Evolutionary conservation across 1,140 invertebrate species (phyloP), one percentile per base, ranked within the genome.

Genomic region (Lucilia sericata): DNA sequence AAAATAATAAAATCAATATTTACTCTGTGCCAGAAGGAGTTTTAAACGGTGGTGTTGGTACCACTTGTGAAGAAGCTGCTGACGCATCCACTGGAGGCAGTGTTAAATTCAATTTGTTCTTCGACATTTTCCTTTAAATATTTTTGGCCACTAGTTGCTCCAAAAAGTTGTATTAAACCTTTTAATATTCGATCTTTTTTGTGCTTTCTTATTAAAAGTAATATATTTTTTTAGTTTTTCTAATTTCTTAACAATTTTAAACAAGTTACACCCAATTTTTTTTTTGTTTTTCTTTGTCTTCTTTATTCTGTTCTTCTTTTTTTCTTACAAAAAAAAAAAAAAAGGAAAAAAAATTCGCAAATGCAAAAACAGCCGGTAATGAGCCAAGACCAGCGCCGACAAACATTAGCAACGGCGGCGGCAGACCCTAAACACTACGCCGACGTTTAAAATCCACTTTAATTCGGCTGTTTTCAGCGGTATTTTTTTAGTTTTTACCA

Each of bases 41-140:
- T 89, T 94, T 94, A 55, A 93, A 92, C 84, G 93, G 93, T 83
- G 94, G 92, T 21, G 94, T 93, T 91, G 94, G 94, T 87, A 94
- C 94, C 85, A 95, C 94, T 83, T 95, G 94, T 84, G 88, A 85
- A 74, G 95, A 94, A 42, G 87, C 89, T 85, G 88, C 89, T 86
- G 94, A 93, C 87, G 95, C 94, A 90, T 97, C 96, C 86, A 97
- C 95, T 88, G 96, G 96, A 87, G 97, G 97, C 88, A 98, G 93
- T 87, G 96, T 98, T 91, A 98, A 92, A 90, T 98, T 98, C 88
- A 98, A 93, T 92, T 98, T 98, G 92, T 98, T 98, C 92, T 98
- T 98, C 87, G 96, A 97, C 96, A 97, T 97, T 74, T 36, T 84
- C 13, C 74, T 55, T 13, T 55, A 13, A 55, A 8, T 74, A n/a